phyloP scores from a whole-genome alignment of 1,140 invertebrate genomes.

The Tribolium madens region DNA sequence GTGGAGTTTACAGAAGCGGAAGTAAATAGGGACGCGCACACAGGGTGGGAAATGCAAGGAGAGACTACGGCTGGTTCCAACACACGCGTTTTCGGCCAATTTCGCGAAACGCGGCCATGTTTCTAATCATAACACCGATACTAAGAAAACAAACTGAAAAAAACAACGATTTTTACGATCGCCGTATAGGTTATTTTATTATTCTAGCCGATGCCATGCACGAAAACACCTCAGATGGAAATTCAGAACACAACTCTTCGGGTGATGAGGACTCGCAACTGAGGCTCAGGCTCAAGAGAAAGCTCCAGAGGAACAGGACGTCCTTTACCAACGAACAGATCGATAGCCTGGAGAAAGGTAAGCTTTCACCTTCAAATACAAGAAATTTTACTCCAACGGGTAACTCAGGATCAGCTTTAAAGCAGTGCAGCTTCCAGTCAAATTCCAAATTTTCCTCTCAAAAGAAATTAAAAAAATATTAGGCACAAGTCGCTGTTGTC shows the following conservation, averaged over 20 bases:
- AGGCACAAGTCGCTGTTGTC: too few species aligned
- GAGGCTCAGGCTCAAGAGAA: conserved; percentile 90
- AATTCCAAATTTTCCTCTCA: too few species aligned
- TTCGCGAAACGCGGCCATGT: conserved; percentile 34
- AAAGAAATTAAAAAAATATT: too few species aligned
- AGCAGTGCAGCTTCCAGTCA: too few species aligned
- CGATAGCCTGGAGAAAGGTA: conserved; percentile 98
- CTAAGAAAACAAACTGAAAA: conserved; percentile 11
- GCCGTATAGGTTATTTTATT: conserved; percentile 29
- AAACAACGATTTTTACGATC: neutral
- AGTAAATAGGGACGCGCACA: conserved; percentile 65
- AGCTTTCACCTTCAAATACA: neutral
- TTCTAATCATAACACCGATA: conserved; percentile 13
- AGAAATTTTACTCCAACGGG: too few species aligned
- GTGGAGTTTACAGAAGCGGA: conserved; percentile 67
- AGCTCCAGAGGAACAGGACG: conserved; percentile 97
- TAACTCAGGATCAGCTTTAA: too few species aligned
- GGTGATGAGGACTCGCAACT: conserved; percentile 89
- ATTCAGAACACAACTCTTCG: conserved; percentile 82
- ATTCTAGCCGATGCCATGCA: conserved; percentile 66
- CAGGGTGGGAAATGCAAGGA: conserved; percentile 63
- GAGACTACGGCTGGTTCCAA: conserved; percentile 56
- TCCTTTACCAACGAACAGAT: conserved; percentile 99
- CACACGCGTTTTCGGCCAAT: conserved; percentile 54
- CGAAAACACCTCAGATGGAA: conserved; percentile 79